These are phyloP conservation scores for Brachypterus glaber DNA, from an alignment of 2,888 invertebrate genomes.

Conservation along the genomic window DNA sequence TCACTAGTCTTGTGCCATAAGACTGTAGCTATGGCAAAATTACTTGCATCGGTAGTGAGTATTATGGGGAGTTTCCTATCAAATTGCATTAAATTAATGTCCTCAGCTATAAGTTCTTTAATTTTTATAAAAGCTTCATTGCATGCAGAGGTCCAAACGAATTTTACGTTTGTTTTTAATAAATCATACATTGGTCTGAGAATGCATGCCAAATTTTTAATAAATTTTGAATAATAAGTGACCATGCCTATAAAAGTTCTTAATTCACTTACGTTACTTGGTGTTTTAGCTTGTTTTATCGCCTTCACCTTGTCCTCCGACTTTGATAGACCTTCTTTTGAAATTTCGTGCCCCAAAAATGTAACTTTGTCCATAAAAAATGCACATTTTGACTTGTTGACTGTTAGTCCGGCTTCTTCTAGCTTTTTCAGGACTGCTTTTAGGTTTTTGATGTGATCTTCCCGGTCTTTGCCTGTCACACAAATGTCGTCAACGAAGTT, in stretches of 20 bases:
- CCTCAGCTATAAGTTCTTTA: constrained; percentile 9
- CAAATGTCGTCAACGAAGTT: constrained; percentile 30
- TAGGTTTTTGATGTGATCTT: constrained; percentile 21
- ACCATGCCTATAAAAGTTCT: constrained; percentile 14
- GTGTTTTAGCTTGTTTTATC: constrained; percentile 14
- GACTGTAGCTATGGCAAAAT: constrained; percentile 10
- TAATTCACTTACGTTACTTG: constrained; percentile 12
- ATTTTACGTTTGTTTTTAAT: constrained; percentile 11
- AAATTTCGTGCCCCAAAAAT: constrained; percentile 27
- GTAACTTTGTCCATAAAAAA: constrained; percentile 28
- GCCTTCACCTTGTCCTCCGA: constrained; percentile 15
- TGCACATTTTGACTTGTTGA: constrained; percentile 28
- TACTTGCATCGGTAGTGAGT: constrained; percentile 11
- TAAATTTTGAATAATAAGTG: constrained; percentile 17
- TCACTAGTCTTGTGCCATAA: too few relatives aligned
- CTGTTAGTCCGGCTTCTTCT: constrained; percentile 22
- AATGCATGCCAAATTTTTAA: constrained; percentile 9
- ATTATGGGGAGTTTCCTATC: constrained; percentile 12
- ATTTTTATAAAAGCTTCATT: constrained; percentile 13
- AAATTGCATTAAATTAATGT: constrained; percentile 14
- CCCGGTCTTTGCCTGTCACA: constrained; percentile 22
- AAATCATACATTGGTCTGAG: constrained; percentile 15
- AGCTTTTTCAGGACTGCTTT: constrained; percentile 21
- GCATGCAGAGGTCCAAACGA: constrained; percentile 14
- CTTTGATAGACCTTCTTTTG: constrained; percentile 14